A percentile compares a stretch with the other conserved stretches of the same genome.
These are phyloP conservation scores for Nyctibius grandis DNA, from an alignment of 2,797 vertebrate species.

Conservation along the genomic window DNA sequence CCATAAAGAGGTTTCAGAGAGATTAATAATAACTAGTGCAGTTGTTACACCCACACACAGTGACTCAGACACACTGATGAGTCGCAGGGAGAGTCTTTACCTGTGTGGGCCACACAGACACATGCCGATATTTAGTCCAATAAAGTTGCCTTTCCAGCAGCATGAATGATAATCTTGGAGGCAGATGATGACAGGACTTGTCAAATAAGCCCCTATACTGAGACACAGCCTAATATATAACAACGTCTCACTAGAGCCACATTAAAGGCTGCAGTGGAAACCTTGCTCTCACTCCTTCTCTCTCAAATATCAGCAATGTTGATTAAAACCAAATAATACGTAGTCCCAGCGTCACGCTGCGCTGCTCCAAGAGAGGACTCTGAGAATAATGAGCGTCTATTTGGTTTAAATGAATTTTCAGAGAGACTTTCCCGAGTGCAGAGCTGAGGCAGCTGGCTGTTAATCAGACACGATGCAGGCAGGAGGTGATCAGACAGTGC, in stretches of 20 bases:
- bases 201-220: constrained; percentile 14
- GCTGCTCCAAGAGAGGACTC: not conserved
- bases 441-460: not conserved
- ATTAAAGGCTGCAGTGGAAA: constrained; percentile 1
- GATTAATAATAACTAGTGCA: constrained; percentile 65
- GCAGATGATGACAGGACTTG: constrained; percentile 42
- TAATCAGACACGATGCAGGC: fast-evolving
- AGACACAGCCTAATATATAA: constrained; percentile 14
- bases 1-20: constrained; percentile 54
- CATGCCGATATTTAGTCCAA: constrained; percentile 58
- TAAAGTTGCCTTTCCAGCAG: constrained; percentile 53
- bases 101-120: constrained; percentile 55
- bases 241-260: not conserved
- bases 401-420: constrained; percentile 11
- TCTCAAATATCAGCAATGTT: not conserved
- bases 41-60: constrained; percentile 43
- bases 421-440: not conserved
- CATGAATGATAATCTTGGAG: constrained; percentile 55
- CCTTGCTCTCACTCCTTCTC: not conserved
- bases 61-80: constrained; percentile 47
- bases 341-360: not conserved
- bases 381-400: not conserved
- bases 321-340: constrained; percentile 3
- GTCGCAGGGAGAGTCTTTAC: constrained; percentile 31
- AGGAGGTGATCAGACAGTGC: not conserved